Evolutionary conservation across 2,888 invertebrate species (phyloP).

Genomic region (Linnaemya vulpina): DNA sequence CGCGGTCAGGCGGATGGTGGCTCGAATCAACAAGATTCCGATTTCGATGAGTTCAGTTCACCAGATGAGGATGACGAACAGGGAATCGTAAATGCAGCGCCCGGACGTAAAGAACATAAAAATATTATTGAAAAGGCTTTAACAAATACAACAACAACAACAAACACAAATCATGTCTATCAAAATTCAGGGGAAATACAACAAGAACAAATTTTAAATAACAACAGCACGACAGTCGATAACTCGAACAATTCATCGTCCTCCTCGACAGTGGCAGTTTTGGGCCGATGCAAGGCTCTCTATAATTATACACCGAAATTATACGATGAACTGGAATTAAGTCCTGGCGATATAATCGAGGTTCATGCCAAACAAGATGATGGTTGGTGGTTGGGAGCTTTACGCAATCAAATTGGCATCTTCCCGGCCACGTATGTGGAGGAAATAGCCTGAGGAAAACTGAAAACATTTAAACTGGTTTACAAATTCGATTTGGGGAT

Average conservation of each 20-base stretch:
- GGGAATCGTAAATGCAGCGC: constrained; percentile 51
- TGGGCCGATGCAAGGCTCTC: constrained; percentile 92
- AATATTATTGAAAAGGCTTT: constrained; percentile 71
- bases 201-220: constrained; percentile 53
- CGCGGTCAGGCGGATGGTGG: constrained; percentile 87
- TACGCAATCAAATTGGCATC: constrained; percentile 91
- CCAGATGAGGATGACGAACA: constrained; percentile 86
- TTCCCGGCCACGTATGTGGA: constrained; percentile 98
- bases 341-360: constrained; percentile 92
- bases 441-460: constrained; percentile 85
- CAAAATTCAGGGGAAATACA: constrained; percentile 70
- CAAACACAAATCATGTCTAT: constrained; percentile 72
- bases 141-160: constrained; percentile 63
- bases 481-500: constrained; percentile 54
- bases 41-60: constrained; percentile 93
- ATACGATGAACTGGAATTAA: constrained; percentile 92
- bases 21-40: constrained; percentile 93
- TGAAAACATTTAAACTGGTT: constrained; percentile 40
- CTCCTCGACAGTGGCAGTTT: constrained; percentile 74
- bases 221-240: constrained; percentile 35
- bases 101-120: constrained; percentile 71
- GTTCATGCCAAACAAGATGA: constrained; percentile 95
- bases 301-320: constrained; percentile 94
- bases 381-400: constrained; percentile 97
- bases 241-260: constrained; percentile 26